Evolutionary conservation across 2,888 invertebrate genomes (phyloP).

Genomic region (Criorhina ranunculi): DNA sequence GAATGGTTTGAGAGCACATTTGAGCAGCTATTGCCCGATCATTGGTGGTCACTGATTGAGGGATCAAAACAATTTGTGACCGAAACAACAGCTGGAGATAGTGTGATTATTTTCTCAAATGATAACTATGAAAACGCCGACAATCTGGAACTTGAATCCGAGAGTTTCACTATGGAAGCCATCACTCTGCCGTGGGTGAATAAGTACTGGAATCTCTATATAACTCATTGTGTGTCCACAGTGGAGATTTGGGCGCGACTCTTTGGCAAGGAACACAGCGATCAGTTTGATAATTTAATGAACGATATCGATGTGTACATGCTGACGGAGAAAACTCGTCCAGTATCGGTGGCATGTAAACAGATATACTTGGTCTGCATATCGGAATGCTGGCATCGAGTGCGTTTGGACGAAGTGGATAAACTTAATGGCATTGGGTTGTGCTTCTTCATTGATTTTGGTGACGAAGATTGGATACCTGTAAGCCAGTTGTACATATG

Average conservation of each 20-base stretch:
- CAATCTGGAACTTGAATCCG: slow-evolving; percentile 18
- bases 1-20: slow-evolving; percentile 87
- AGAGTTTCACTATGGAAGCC: slow-evolving; percentile 75
- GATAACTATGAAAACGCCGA: slow-evolving; percentile 77
- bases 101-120: slow-evolving; percentile 82
- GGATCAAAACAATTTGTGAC: slow-evolving; percentile 86
- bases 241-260: slow-evolving; percentile 89
- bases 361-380: slow-evolving; percentile 83
- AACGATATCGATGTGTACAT: slow-evolving; percentile 85
- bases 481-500: slow-evolving; percentile 86
- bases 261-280: slow-evolving; percentile 88
- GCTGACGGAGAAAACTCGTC: slow-evolving; percentile 79
- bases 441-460: slow-evolving; percentile 91
- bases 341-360: slow-evolving; percentile 79
- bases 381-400: slow-evolving; percentile 86
- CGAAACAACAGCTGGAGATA: slow-evolving; percentile 81
- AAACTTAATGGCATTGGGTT: slow-evolving; percentile 84
- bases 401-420: slow-evolving; percentile 85
- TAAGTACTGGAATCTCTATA: slow-evolving; percentile 86
- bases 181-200: slow-evolving; percentile 80
- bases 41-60: slow-evolving; percentile 88
- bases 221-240: slow-evolving; percentile 87
- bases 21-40: slow-evolving; percentile 88
- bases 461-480: slow-evolving; percentile 88
- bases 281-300: slow-evolving; percentile 85